Evolutionary conservation across 2,113 vertebrate species (phyloP).

Genomic region (Oreamnos americanus): DNA sequence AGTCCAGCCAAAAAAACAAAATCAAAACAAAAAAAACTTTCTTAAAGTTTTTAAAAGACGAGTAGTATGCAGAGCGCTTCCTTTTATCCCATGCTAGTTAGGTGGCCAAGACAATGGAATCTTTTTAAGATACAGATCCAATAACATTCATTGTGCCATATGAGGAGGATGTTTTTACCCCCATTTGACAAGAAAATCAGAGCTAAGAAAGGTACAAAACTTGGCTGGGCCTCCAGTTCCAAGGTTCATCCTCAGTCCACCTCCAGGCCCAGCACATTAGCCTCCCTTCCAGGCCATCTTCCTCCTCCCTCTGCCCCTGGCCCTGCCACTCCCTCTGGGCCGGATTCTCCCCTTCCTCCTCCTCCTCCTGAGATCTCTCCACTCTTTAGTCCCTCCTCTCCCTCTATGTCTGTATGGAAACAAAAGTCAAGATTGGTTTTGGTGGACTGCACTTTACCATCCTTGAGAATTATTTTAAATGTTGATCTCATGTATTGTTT

Average conservation of each 20-base stretch:
- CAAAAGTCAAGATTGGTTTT: background rate
- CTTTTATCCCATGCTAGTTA: background rate
- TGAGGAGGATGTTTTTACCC: background rate
- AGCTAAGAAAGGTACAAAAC: background rate
- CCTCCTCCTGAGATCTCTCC: background rate
- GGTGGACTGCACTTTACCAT: background rate
- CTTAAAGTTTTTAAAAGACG: background rate
- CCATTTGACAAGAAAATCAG: background rate
- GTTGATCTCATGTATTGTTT: background rate
- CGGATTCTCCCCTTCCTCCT: background rate
- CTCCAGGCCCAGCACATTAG: background rate
- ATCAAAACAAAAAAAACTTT: background rate
- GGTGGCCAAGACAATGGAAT: background rate
- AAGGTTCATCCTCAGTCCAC: background rate
- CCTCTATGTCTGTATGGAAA: background rate
- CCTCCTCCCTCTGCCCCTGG: background rate
- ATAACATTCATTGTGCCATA: background rate
- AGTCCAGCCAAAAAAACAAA: background rate
- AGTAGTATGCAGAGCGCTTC: background rate
- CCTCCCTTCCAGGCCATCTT: background rate
- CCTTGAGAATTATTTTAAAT: conserved; percentile 2
- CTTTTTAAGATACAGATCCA: background rate
- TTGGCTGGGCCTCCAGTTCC: background rate
- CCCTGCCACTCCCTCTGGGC: background rate
- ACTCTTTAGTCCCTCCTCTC: too few species aligned